Conservation (phyloP, 2,113 vertebrate species). For the Plectropomus leopardus region DNA sequence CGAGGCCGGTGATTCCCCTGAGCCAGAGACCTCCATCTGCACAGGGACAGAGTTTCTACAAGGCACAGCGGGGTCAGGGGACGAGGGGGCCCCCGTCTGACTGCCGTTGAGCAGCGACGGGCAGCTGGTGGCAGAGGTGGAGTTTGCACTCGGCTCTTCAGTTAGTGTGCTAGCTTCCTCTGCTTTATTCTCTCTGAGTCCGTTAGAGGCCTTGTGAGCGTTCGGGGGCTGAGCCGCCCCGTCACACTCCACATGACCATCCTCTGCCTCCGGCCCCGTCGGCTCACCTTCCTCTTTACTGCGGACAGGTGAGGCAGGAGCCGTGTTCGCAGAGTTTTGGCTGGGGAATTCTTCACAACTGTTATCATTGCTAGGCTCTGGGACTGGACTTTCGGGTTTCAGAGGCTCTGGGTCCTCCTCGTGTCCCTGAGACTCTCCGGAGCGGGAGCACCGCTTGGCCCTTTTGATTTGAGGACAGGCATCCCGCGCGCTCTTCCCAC, state of each 20-base stretch:
- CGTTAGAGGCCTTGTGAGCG: constrained; percentile 90
- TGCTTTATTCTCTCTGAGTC: constrained; percentile 88
- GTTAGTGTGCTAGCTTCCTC: constrained; percentile 83
- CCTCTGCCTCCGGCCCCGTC: constrained; percentile 85
- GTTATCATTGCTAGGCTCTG: constrained; percentile 83
- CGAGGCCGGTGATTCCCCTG: constrained; percentile 65
- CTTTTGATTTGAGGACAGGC: constrained; percentile 91
- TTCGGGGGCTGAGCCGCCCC: constrained; percentile 82
- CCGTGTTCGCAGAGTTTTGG: constrained; percentile 87
- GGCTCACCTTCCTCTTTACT: constrained; percentile 90
- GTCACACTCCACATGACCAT: constrained; percentile 83
- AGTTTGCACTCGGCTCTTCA: constrained; percentile 87
- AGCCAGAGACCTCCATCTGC: constrained; percentile 82
- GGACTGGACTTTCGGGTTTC: constrained; percentile 85
- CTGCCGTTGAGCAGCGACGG: constrained; percentile 88
- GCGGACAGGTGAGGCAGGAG: constrained; percentile 89
- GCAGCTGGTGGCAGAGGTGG: constrained; percentile 83
- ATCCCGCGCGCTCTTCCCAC: constrained; percentile 82
- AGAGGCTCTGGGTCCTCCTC: constrained; percentile 87
- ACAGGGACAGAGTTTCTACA: constrained; percentile 91
- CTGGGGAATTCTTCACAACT: constrained; percentile 86
- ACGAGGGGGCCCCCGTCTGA: constrained; percentile 86
- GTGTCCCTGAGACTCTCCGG: constrained; percentile 89
- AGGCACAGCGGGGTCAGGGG: constrained; percentile 94
- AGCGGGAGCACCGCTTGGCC: constrained; percentile 92